Evolutionary conservation across 2,797 vertebrate genomes (phyloP), one percentile per base, ranked within the genome.

Genomic region (Pogonophryne albipinna): DNA sequence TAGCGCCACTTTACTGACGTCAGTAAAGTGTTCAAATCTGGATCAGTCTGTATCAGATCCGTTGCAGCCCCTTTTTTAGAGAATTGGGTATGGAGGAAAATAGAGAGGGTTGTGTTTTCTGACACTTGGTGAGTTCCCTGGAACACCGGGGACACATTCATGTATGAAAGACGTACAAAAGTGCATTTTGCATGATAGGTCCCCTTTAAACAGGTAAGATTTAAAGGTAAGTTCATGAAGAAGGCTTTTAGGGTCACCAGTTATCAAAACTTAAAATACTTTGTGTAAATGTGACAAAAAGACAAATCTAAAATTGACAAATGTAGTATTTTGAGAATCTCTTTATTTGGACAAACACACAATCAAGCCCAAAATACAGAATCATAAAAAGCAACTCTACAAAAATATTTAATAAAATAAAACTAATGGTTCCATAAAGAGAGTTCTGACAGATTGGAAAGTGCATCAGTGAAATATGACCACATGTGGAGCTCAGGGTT

Each of bases 321-420:
- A 38, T 9, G 63, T 41, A 20, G 80, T 76, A n/a, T 69, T 53
- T 85, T 76, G 31, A 80, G 55, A 88, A 76, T 78, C 57, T 74
- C 67, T 93, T 95, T 95, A 93, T 92, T 94, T 74, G 85, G 80
- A 89, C 88, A 86, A 81, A 76, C 51, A 71, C 50, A 75, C 57
- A 47, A 38, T 38, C 34, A 38, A 85, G 46, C 70, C 57, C 79
- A 86, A 87, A 88, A 87, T 65, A 85, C 79, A 83, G 78, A 44
- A 60, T 80, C 66, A 38, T 80, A 61, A 45, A 79, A 85, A 81
- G 85, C 64, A 50, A 71, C 65, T 72, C 65, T 59, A 66, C 65
- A 69, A 83, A 79, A 41, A 19, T 45, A 31, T 53, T 53, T 9
- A 23, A 71, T 66, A 78, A 80, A 23, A 71, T 66, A 78, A 80